These are phyloP conservation scores for Meliscaeva auricollis DNA, from an alignment of 2,888 invertebrate genomes.

Conservation along the genomic window DNA sequence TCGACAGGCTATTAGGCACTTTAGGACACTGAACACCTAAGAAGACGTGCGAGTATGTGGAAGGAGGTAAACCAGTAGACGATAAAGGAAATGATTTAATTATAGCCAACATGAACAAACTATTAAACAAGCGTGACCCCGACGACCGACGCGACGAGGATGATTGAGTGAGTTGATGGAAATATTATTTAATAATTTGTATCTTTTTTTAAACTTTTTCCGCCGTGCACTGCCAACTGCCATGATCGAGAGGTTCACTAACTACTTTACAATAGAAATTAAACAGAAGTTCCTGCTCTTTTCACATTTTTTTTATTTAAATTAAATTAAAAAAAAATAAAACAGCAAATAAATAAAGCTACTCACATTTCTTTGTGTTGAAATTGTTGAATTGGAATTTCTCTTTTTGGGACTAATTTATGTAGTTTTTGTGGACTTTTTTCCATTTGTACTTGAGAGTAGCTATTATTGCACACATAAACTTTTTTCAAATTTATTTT, in stretches of 20 bases:
- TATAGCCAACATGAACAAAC: conserved; percentile 18
- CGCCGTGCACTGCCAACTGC: background rate
- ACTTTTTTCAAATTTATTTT: background rate
- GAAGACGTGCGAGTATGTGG: background rate
- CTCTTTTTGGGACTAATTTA: conserved; percentile 28
- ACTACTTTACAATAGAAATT: background rate
- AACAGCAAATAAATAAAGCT: background rate
- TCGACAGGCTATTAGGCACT: background rate
- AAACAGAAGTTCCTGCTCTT: background rate
- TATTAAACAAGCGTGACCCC: conserved; percentile 1
- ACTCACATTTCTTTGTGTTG: conserved; percentile 54
- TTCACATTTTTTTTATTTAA: background rate
- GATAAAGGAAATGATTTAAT: conserved; percentile 15
- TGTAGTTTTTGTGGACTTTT: conserved; percentile 43
- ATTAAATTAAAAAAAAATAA: too few species aligned
- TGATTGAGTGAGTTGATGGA: conserved; percentile 11
- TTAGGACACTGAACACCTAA: background rate
- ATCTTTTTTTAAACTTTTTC: conserved; percentile 6
- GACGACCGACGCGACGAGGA: background rate
- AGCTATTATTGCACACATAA: background rate
- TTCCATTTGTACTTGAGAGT: conserved; percentile 59
- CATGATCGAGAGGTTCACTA: background rate
- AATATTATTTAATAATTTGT: conserved; percentile 35
- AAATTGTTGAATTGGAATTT: conserved; percentile 24
- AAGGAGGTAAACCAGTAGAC: background rate